These are phyloP conservation scores for Heterotilapia buettikoferi DNA, from an alignment of 2,113 vertebrate genomes.

Conservation along the genomic window DNA sequence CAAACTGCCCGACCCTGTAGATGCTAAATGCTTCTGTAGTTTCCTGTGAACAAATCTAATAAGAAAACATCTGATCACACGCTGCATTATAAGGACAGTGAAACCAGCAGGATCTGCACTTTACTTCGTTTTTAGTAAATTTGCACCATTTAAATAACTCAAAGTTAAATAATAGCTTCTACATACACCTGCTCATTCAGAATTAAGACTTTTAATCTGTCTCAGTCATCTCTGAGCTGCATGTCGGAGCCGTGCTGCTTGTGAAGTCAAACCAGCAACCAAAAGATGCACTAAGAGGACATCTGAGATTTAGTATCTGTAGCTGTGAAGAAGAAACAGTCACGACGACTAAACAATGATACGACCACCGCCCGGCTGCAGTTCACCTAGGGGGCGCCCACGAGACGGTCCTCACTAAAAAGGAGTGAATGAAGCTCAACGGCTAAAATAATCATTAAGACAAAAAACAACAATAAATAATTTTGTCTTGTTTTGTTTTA, in stretches of 20 bases:
- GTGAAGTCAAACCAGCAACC: not conserved
- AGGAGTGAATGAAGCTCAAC: not conserved
- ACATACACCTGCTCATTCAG: rapidly evolving
- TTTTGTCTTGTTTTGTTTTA: not conserved
- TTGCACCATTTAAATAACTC: not conserved
- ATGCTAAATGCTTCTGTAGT: not conserved
- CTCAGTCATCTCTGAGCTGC: not conserved
- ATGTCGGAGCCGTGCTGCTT: not conserved
- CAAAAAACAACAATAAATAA: not conserved
- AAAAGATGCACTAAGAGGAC: not conserved
- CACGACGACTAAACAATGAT: not conserved
- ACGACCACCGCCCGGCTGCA: not conserved
- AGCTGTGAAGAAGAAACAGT: not conserved
- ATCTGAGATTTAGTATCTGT: not conserved
- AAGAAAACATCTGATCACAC: not conserved
- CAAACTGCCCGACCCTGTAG: not conserved
- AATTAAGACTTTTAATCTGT: not conserved
- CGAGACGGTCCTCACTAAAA: rapidly evolving
- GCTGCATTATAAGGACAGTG: not conserved
- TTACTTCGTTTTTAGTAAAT: not conserved
- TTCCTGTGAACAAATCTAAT: not conserved
- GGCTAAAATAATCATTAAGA: not conserved
- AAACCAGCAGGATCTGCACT: not conserved
- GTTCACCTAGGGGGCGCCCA: not conserved
- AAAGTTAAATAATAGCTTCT: not conserved